Evolutionary conservation across 2,113 vertebrate genomes (phyloP).

Genomic region (Notiomystis cincta): DNA sequence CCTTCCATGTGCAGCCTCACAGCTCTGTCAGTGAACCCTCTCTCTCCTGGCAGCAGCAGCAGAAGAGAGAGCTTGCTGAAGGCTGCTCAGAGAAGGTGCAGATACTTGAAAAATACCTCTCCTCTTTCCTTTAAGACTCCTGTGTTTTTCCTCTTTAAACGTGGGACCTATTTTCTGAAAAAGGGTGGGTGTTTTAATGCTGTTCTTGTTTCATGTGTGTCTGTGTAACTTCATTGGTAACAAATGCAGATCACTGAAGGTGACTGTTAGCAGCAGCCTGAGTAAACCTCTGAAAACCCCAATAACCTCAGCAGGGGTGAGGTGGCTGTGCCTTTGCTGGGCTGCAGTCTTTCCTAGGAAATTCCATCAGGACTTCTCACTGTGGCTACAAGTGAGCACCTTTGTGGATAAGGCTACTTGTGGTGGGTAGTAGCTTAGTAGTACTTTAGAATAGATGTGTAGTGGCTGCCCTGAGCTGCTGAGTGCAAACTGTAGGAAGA

Average conservation of each 20-base stretch:
- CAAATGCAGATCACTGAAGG: not conserved
- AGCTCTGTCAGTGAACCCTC: slow-evolving; percentile 72
- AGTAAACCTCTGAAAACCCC: not conserved
- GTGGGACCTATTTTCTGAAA: not conserved
- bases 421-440: not conserved
- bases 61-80: slow-evolving; percentile 41
- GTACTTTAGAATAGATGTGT: not conserved
- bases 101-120: not conserved
- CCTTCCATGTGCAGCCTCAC: slow-evolving; percentile 32
- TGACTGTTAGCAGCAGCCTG: not conserved
- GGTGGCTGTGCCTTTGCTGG: not conserved
- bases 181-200: not conserved
- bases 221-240: not conserved
- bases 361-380: not conserved
- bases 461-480: not conserved
- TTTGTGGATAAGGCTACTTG: not conserved
- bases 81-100: slow-evolving; percentile 40
- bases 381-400: not conserved
- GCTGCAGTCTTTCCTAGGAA: not conserved
- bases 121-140: not conserved
- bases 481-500: not conserved
- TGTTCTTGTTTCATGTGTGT: not conserved
- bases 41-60: slow-evolving; percentile 67
- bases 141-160: not conserved
- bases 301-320: not conserved